Base-by-base conservation (phyloP, 2,113 vertebrate genomes). In the Ciconia stormi region DNA sequence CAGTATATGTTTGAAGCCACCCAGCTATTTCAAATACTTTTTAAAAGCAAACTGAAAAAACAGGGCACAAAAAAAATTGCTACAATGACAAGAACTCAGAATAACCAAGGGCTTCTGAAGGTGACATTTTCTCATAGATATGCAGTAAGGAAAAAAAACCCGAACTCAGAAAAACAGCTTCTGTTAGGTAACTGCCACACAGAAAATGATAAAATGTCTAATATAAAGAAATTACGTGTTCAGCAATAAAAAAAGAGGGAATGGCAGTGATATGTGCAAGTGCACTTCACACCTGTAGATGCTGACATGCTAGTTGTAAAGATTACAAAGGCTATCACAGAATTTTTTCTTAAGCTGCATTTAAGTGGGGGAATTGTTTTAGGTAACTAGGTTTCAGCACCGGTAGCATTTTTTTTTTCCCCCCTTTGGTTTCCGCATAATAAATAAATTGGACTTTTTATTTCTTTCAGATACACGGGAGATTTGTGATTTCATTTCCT, bases 401-500 rank as follows among this genome's bases (percentile, higher is more conserved):
- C 22, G 87, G 30, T 21, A 94, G 46, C 20, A 73, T 62, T 69
- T 74, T 21, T 52, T 38, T 19, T 9, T 11, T 47, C 38, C 20
- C 14, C 7, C 18, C 40, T 76, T 79, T 72, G 58, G 56, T 22
- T 79, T 79, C 50, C 3, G 55, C 2, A 4, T 52, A 90, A 81
- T 89, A 96, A 91, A 93, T 87, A 87, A 86, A 66, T n/a, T 7
- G 59, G 67, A 81, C 7, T 69, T 90, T 44, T 77, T 96, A 53
- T 62, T 96, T 94, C 59, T 87, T 91, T 87, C 49, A 72, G 40
- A 69, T 69, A 79, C 34, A 76, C 30, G 10, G 13, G 26, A 95
- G 73, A 92, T 79, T 82, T 87, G 36, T 55, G 27, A 90, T 94
- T 95, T 82, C 13, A 74, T 93, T 93, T 94, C 42, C 84, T 95